Evolutionary conservation across 2,797 vertebrate genomes (phyloP), one percentile per base, ranked within the genome.

Genomic region (Paratrypauchen microcephalus): DNA sequence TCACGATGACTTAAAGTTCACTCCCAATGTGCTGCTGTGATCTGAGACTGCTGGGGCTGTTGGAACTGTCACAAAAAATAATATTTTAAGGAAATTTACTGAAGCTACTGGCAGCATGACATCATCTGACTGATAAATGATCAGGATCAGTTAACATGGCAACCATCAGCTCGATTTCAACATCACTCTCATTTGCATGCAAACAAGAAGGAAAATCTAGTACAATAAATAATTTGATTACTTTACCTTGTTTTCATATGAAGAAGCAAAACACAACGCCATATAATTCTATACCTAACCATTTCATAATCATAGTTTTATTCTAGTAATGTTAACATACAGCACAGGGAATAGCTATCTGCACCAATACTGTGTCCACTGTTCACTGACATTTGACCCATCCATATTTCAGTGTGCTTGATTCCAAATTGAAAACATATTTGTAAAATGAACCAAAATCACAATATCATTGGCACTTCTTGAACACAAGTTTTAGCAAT

Each of bases 1-100:
- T 71, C 67, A 80, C 28, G 77, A 72, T 30, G 48, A 76, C 74
- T 84, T 75, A 76, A 68, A 83, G 71, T 58, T 67, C 6, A 23
- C 56, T 66, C 77, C 36, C 15, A 71, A 74, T 73, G 74, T 70
- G 18, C 26, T 50, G 58, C 50, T 72, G 75, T 85, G 75, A 84
- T 60, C 21, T 28, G 41, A 63, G 68, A 68, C 15, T 30, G 56
- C 1, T 58, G 48, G 47, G 4, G 15, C 18, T 19, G 15, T 19
- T 7, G 5, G 6, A 1, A n/a, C 48, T 50, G 18, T n/a, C 50
- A n/a, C 50, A 21, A n/a, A 52, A 21, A 52, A 48, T 6, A n/a
- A 45, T 4, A 45, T 45, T 52, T 52, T 52, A 21, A 52, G 19
- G 19, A 52, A 52, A 52, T 5, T 19, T n/a, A 50, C 19, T 21